Conservation (phyloP, 2,888 invertebrate species). For the Dorcus hopei region DNA sequence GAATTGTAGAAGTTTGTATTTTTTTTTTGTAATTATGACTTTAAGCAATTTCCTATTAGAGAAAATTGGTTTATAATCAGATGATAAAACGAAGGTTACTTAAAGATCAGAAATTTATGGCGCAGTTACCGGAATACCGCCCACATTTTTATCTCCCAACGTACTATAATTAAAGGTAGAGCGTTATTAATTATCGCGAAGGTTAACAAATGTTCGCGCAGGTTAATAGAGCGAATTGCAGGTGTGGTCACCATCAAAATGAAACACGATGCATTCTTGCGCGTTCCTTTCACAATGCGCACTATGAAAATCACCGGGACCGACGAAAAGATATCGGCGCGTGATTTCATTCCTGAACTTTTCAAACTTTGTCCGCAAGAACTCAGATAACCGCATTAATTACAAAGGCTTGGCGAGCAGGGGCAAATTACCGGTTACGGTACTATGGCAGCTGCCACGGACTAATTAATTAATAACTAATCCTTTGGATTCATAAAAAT, state of each 20-base stretch:
- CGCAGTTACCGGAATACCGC: background rate
- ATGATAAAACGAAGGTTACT: background rate
- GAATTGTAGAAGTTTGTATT: too few relatives aligned
- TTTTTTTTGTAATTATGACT: too few relatives aligned
- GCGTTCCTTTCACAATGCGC: background rate
- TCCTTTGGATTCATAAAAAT: too few relatives aligned
- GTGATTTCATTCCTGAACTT: background rate
- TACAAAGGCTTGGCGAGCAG: too few relatives aligned
- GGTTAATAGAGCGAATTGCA: background rate
- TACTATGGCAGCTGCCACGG: too few relatives aligned
- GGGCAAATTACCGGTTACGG: too few relatives aligned
- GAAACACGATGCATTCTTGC: background rate
- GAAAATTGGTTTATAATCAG: too few relatives aligned
- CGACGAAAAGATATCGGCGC: background rate
- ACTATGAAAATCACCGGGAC: too few relatives aligned
- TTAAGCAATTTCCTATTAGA: too few relatives aligned
- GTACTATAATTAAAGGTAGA: background rate
- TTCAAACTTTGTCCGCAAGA: too few relatives aligned
- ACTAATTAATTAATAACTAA: too few relatives aligned
- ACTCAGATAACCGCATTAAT: too few relatives aligned
- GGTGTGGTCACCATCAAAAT: background rate
- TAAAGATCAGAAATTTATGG: background rate
- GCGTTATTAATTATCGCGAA: background rate
- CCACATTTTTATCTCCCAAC: background rate
- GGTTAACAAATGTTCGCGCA: background rate